phyloP scores from a whole-genome alignment of 2,113 vertebrate genomes.

The Pterocles orientalis region DNA sequence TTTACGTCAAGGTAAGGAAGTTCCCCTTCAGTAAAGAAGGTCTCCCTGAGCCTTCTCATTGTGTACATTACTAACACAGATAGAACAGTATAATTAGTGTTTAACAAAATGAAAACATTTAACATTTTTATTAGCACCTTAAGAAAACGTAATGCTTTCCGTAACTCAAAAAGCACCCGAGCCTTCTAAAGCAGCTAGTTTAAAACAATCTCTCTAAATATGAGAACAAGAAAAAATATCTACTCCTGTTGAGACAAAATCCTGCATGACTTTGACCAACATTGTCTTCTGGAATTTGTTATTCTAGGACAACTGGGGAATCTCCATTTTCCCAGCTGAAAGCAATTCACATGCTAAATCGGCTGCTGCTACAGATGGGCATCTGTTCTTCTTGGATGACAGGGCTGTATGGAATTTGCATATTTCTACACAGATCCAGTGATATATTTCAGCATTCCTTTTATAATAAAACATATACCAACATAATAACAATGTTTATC shows the following conservation, averaged over 20 bases:
- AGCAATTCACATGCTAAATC: neutral
- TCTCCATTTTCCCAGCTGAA: neutral
- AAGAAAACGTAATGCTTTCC: neutral
- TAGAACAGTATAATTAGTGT: neutral
- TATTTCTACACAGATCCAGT: neutral
- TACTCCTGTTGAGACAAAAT: neutral
- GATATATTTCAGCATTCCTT: neutral
- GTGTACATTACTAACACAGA: accelerated
- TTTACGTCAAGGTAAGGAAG: neutral
- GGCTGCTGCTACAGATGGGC: neutral
- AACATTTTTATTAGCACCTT: neutral
- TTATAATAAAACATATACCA: neutral
- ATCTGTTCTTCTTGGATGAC: neutral
- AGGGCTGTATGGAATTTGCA: neutral
- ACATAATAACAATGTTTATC: neutral
- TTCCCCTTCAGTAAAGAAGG: neutral
- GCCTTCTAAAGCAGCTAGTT: neutral
- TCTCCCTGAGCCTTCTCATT: accelerated
- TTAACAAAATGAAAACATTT: neutral
- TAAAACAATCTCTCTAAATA: neutral
- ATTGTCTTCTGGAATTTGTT: neutral
- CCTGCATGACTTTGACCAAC: accelerated
- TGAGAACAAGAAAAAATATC: neutral
- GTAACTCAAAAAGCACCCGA: neutral
- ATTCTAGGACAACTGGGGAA: neutral